Evolutionary conservation across 2,797 vertebrate species (phyloP).

Genomic region (Peromyscus nudipes): DNA sequence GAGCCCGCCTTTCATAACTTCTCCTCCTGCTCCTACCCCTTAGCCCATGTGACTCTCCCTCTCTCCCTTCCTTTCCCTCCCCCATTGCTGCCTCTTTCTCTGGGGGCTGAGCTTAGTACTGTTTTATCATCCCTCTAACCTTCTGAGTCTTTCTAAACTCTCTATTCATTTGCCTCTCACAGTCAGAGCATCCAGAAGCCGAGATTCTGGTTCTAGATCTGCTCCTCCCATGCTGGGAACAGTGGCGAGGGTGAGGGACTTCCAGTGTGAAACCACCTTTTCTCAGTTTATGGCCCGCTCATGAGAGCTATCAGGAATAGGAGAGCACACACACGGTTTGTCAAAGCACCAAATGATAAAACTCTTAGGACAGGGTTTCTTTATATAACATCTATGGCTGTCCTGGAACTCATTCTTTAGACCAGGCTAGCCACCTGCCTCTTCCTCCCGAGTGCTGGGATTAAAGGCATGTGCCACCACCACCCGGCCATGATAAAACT

Average conservation of each 20-base stretch:
- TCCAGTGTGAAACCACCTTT: background rate
- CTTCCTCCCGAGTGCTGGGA: too few species aligned
- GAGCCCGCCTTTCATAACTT: too few species aligned
- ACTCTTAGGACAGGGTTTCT: background rate
- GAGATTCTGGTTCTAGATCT: background rate
- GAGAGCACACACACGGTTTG: background rate
- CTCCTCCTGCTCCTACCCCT: background rate
- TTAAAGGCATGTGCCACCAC: too few species aligned
- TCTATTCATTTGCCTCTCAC: background rate
- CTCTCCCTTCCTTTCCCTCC: background rate
- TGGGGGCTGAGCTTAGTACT: background rate
- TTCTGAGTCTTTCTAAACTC: background rate
- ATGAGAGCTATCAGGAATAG: background rate
- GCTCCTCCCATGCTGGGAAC: background rate
- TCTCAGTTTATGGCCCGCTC: background rate
- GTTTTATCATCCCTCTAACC: background rate
- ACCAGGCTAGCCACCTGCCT: too few species aligned
- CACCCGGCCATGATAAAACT: too few species aligned
- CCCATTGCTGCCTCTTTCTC: background rate
- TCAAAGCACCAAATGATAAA: background rate
- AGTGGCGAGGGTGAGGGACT: background rate
- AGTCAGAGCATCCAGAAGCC: background rate
- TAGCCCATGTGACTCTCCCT: background rate
- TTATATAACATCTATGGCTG: too few species aligned
- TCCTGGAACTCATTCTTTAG: too few species aligned